Conservation (phyloP, 1,140 invertebrate species). For the Stegodyphus dumicola region DNA sequence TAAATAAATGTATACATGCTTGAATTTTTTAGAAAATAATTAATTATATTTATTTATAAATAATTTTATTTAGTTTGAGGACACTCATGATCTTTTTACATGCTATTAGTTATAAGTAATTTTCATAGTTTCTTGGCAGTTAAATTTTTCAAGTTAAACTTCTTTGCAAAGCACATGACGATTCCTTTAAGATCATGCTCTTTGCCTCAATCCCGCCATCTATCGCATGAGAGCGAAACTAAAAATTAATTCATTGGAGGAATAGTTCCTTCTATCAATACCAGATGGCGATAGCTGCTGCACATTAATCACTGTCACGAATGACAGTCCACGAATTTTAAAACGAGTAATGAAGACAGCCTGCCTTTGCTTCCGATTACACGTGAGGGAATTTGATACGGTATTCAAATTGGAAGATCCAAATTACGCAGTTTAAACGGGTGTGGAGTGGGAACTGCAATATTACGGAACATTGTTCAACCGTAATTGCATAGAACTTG, state of each 20-base stretch:
- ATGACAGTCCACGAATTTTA: conserved; percentile 59
- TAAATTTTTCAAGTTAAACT: not conserved
- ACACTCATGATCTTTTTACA: too few species aligned
- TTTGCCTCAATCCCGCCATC: conserved; percentile 28
- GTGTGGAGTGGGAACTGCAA: conserved; percentile 3
- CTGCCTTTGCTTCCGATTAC: conserved; percentile 35
- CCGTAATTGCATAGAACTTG: conserved; percentile 47
- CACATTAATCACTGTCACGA: conserved; percentile 58
- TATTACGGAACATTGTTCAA: conserved; percentile 43
- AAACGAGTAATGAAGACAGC: conserved; percentile 55
- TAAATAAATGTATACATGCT: too few species aligned
- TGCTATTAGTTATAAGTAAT: too few species aligned
- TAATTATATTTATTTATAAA: too few species aligned
- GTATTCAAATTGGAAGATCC: conserved; percentile 39
- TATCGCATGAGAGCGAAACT: not conserved
- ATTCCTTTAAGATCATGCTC: not conserved
- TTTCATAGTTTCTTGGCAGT: too few species aligned
- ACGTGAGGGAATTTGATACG: conserved; percentile 52
- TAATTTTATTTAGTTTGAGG: too few species aligned
- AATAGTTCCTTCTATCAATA: not conserved
- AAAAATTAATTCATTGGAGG: not conserved
- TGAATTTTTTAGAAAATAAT: too few species aligned
- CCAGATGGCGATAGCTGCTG: conserved; percentile 36
- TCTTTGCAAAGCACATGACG: not conserved
- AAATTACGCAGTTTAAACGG: conserved; percentile 41